Conservation (phyloP, 2,113 vertebrate species). For the Corvus cornix region DNA sequence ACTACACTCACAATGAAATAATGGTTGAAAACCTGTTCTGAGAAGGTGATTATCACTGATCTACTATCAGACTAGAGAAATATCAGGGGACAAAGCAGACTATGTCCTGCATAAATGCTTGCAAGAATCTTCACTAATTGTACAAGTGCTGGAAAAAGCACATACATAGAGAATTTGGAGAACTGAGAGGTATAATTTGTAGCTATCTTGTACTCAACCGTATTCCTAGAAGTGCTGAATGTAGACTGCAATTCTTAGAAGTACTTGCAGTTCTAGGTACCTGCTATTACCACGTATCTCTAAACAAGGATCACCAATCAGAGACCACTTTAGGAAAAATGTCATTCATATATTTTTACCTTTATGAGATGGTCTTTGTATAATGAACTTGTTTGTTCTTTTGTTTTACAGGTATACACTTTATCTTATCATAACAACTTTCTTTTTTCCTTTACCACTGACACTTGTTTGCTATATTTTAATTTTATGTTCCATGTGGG, state of each 20-base stretch:
- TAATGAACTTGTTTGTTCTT: not conserved
- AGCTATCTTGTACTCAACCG: too few relatives aligned
- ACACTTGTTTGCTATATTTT: conserved; percentile 69
- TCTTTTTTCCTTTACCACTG: conserved; percentile 71
- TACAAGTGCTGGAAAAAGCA: not conserved
- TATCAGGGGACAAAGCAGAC: not conserved
- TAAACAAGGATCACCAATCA: not conserved
- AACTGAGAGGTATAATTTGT: not conserved
- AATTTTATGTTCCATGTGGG: conserved; percentile 69
- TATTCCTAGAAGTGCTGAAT: not conserved
- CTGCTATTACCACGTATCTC: not conserved
- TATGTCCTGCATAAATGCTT: not conserved
- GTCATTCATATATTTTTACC: not conserved
- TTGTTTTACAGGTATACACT: conserved; percentile 61
- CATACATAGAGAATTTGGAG: not conserved
- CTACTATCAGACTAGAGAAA: not conserved
- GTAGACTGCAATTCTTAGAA: not conserved
- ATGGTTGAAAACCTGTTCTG: not conserved
- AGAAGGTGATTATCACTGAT: not conserved
- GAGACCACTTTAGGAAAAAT: not conserved
- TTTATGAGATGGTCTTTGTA: not conserved
- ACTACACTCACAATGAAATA: not conserved
- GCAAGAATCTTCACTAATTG: not conserved
- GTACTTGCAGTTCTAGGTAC: not conserved
- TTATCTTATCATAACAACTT: conserved; percentile 67